Percentiles rank a stretch among this genome's conserved stretches.
These are phyloP conservation scores for Drepana arcuata DNA, from an alignment of 1,140 invertebrate species.

Conservation along the genomic window DNA sequence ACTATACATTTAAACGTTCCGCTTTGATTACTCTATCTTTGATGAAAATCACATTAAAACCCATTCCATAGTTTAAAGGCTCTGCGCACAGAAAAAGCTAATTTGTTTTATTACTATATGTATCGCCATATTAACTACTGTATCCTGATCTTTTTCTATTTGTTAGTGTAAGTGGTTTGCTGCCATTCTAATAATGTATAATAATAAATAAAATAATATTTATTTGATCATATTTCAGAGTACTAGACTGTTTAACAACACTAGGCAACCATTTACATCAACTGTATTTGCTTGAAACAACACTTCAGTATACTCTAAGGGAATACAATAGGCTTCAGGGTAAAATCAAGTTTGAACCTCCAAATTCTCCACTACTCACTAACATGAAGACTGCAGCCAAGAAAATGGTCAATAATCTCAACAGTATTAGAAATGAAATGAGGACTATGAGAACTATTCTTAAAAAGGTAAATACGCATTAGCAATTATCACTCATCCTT, in stretches of 20 bases:
- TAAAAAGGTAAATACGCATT: constrained; percentile 42
- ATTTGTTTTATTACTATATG: too few species aligned
- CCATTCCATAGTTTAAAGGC: too few species aligned
- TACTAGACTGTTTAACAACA: constrained; percentile 47
- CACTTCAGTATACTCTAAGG: constrained; percentile 41
- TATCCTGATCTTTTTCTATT: too few species aligned
- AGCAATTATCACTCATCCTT: too few species aligned
- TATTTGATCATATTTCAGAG: constrained; percentile 35
- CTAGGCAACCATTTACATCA: constrained; percentile 55
- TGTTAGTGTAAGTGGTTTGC: too few species aligned
- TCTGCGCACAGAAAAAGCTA: too few species aligned
- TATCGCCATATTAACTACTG: too few species aligned
- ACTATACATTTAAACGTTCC: too few species aligned
- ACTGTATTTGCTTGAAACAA: constrained; percentile 51
- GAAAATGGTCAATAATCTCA: constrained; percentile 38
- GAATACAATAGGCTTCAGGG: constrained; percentile 38
- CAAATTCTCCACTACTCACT: constrained; percentile 29
- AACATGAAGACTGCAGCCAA: constrained; percentile 29
- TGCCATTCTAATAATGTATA: too few species aligned
- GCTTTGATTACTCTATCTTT: too few species aligned
- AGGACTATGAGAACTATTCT: constrained; percentile 35
- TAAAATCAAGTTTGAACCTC: constrained; percentile 47
- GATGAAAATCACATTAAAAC: too few species aligned
- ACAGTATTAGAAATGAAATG: constrained; percentile 40
- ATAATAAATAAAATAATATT: too few species aligned